Conservation (phyloP, 2,113 vertebrate species). For the Terrapene triunguis region DNA sequence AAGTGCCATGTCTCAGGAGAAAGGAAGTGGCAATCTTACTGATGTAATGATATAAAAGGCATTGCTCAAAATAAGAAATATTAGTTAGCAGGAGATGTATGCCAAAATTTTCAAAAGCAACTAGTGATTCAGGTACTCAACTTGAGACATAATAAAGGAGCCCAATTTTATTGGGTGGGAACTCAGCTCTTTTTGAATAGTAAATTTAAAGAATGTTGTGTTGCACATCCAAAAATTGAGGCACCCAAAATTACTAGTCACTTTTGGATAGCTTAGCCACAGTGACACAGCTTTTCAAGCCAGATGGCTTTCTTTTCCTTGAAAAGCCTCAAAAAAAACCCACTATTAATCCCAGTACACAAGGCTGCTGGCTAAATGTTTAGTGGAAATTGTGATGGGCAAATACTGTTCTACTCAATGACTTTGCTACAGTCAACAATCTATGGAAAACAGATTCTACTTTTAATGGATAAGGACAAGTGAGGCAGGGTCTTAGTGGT, state of each 20-base stretch:
- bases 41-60: not conserved
- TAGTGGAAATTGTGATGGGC: not conserved
- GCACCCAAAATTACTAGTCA: not conserved
- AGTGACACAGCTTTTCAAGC: not conserved
- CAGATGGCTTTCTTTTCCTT: not conserved
- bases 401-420: not conserved
- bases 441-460: not conserved
- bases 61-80: not conserved
- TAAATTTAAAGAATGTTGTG: not conserved
- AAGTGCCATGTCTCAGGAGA: not conserved
- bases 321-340: not conserved
- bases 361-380: not conserved
- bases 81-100: not conserved
- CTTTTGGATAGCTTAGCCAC: not conserved
- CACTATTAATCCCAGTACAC: not conserved
- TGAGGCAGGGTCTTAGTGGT: not conserved
- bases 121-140: not conserved
- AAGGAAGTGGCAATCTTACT: not conserved
- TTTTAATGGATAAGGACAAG: not conserved
- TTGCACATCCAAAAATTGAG: not conserved
- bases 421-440: not conserved
- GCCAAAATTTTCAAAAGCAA: not conserved
- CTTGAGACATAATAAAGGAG: not conserved
- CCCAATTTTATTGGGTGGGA: not conserved
- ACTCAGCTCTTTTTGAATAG: too few species aligned